Conservation (phyloP, 2,888 invertebrate species). For the Leptopilina myrica region DNA sequence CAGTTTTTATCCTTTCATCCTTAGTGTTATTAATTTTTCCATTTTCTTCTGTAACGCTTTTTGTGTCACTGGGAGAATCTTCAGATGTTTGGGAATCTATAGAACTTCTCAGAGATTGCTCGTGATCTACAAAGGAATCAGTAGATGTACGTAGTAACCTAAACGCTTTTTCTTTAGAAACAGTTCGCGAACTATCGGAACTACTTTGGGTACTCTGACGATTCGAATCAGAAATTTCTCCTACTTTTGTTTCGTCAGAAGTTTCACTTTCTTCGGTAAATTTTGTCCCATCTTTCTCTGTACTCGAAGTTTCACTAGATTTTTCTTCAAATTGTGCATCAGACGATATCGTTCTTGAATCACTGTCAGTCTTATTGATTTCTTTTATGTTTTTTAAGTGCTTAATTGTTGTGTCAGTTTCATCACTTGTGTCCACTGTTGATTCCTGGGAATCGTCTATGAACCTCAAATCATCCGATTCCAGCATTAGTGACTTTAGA, state of each 20-base stretch:
- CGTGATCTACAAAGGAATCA: background rate
- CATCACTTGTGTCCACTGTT: constrained; percentile 9
- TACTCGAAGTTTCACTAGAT: background rate
- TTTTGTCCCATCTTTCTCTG: background rate
- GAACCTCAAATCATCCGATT: background rate
- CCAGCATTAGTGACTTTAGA: background rate
- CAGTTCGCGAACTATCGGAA: background rate
- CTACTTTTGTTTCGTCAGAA: background rate
- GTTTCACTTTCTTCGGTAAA: background rate
- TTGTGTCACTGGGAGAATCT: background rate
- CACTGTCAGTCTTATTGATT: background rate
- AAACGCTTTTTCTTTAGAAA: background rate
- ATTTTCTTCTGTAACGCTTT: constrained; percentile 1
- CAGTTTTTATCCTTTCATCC: constrained; percentile 13
- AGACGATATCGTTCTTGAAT: background rate
- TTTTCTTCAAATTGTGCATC: background rate
- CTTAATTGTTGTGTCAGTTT: constrained; percentile 6
- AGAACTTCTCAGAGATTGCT: background rate
- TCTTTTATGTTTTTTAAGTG: background rate
- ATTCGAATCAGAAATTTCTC: background rate
- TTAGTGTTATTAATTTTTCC: constrained; percentile 7
- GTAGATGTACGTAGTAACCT: constrained; percentile 8
- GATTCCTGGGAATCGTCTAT: constrained; percentile 1
- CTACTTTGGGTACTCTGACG: background rate
- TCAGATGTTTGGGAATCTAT: background rate